Evolutionary conservation across 2,113 vertebrate species (phyloP), one percentile per base, ranked within the genome.

Genomic region (Menura novaehollandiae): DNA sequence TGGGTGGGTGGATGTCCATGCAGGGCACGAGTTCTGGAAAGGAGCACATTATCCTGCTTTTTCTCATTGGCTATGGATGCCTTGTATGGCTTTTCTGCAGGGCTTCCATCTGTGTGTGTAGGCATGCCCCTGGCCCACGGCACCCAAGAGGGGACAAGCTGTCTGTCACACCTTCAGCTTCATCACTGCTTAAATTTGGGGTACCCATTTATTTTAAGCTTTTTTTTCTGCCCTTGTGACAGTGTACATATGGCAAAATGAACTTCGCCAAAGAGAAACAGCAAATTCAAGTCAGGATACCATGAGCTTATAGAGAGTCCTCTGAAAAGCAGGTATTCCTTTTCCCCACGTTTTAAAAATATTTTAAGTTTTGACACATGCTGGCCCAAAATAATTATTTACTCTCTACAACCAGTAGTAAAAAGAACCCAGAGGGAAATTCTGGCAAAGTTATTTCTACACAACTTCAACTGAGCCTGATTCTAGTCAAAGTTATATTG

Each of bases 331-430:
- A 87, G 80, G 39, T 91, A 92, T 89, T 85, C 51, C 73, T 92
- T 94, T 90, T 51, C 60, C 73, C n/a, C 24, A 10, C 10, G 14
- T 88, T 95, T 96, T 92, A 56, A 51, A 94, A 93, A 80, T 88
- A 81, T 90, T 92, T 94, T 64, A 88, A 60, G 43, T 84, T 95
- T 92, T 92, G 72, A 96, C 85, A 59, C 22, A 81, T 64, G 63
- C 44, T 84, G 79, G 76, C 90, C 90, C 91, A 96, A 96, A 94
- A 86, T 94, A 96, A 96, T 92, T 97, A 96, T 97, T 97, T 97
- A 51, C 74, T 73, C 79, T 68, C 83, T 92, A 68, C 51, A 75
- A 91, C 95, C 91, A 95, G 90, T 95, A 95, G 71, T 95, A 69
- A 94, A 96, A 94, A 66, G 85, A 89, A 94, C 56, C 55, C 82